phyloP scores from a whole-genome alignment of 2,113 vertebrate species.

The Lampris megalopsis region DNA sequence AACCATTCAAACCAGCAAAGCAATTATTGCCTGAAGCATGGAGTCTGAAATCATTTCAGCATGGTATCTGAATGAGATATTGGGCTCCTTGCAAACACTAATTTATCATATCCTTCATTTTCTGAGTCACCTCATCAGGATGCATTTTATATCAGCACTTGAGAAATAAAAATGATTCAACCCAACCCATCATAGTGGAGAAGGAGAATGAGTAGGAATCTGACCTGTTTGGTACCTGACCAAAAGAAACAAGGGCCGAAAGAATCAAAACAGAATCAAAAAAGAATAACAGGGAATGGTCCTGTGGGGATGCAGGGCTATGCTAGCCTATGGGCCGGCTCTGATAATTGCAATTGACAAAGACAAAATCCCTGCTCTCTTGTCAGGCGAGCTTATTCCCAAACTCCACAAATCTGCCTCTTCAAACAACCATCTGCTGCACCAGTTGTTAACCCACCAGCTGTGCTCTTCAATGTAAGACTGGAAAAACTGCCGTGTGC shows the following conservation, averaged over 20 bases:
- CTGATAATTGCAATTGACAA: constrained; percentile 78
- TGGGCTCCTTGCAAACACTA: too few species aligned
- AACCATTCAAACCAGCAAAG: constrained; percentile 12
- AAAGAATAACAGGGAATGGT: constrained; percentile 19
- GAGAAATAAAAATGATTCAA: too few species aligned
- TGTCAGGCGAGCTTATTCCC: constrained; percentile 77
- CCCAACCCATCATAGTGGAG: too few species aligned
- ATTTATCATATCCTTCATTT: too few species aligned
- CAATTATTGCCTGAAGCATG: too few species aligned
- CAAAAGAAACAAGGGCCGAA: constrained; percentile 61
- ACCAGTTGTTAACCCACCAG: constrained; percentile 76
- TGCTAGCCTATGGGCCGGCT: constrained; percentile 46
- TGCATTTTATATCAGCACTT: too few species aligned
- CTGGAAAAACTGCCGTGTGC: constrained; percentile 53
- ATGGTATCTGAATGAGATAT: too few species aligned
- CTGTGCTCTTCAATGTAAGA: constrained; percentile 65
- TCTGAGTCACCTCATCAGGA: too few species aligned
- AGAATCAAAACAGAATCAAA: constrained; percentile 49
- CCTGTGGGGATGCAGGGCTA: too few species aligned
- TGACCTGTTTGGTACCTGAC: too few species aligned
- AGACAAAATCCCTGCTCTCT: constrained; percentile 74
- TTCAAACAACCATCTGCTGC: constrained; percentile 82
- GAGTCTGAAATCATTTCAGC: too few species aligned
- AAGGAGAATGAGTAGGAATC: too few species aligned
- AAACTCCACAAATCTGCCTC: constrained; percentile 79